Conservation (phyloP, 2,888 invertebrate genomes). For the Dinocampus coccinellae region DNA sequence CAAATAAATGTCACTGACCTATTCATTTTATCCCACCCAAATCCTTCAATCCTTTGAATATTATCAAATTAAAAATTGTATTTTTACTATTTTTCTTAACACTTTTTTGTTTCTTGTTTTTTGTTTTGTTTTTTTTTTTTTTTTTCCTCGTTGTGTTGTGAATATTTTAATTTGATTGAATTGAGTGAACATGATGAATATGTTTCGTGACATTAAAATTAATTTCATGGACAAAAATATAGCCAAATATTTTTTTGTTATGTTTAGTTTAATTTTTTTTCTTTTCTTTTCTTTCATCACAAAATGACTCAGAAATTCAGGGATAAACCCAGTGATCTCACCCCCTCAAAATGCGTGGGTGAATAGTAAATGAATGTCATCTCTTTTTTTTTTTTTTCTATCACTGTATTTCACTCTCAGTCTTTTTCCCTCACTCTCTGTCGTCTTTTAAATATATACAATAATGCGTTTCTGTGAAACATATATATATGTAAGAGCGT, state of each 20-base stretch:
- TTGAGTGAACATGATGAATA: no score
- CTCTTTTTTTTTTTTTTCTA: not conserved
- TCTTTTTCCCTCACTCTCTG: not conserved
- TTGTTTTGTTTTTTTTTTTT: no score
- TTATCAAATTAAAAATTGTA: no score
- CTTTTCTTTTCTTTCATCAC: not conserved
- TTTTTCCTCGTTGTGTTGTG: no score
- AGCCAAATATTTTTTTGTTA: no score
- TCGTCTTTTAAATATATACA: not conserved
- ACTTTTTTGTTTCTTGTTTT: no score
- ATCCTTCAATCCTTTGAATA: slow-evolving; percentile 2
- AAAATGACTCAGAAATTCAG: not conserved
- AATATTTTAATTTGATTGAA: no score
- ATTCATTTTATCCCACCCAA: not conserved
- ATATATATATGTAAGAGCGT: not conserved
- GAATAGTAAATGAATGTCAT: not conserved
- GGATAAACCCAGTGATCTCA: slow-evolving; percentile 4
- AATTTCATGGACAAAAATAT: no score
- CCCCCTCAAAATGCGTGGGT: not conserved
- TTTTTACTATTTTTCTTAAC: no score
- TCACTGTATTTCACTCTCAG: not conserved
- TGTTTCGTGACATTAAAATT: no score
- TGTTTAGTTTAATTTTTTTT: no score
- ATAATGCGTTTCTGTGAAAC: slow-evolving; percentile 3
- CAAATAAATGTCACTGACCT: slow-evolving; percentile 3